Evolutionary conservation across 2,113 vertebrate genomes (phyloP).

Genomic region (Sula dactylatra): DNA sequence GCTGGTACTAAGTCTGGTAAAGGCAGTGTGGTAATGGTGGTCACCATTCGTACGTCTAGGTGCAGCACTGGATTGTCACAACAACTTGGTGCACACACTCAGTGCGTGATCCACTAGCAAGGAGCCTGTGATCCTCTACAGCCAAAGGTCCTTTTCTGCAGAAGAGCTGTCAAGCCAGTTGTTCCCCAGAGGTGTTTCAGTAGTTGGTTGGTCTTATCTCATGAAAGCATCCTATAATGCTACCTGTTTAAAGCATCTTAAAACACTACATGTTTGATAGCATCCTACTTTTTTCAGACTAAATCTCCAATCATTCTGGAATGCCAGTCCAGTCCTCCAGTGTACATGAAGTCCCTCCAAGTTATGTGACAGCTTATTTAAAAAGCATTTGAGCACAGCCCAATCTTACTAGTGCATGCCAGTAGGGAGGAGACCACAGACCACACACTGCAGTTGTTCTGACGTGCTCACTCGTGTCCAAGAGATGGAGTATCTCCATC

Average conservation of each 20-base stretch:
- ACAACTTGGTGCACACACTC: neutral
- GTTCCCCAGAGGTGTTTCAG: neutral
- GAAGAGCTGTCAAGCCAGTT: neutral
- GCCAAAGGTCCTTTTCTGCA: neutral
- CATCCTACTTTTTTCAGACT: neutral
- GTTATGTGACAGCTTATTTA: neutral
- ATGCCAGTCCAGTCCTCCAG: neutral
- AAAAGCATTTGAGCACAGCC: neutral
- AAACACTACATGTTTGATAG: neutral
- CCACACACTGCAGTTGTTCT: neutral
- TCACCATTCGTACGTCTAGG: fast-evolving
- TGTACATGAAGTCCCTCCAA: neutral
- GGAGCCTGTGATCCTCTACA: neutral
- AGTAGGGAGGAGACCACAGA: neutral
- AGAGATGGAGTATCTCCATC: neutral
- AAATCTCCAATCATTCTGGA: neutral
- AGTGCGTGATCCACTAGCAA: neutral
- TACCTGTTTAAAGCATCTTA: neutral
- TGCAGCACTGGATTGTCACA: neutral
- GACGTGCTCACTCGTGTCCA: neutral
- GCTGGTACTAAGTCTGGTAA: neutral
- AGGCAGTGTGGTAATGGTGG: neutral
- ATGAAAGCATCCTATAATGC: neutral
- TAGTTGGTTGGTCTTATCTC: neutral
- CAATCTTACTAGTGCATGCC: neutral